Percentiles rank a stretch among this genome's conserved stretches.
Evolutionary conservation across 2,888 invertebrate genomes (phyloP).

Genomic region (Colostygia pectinataria): DNA sequence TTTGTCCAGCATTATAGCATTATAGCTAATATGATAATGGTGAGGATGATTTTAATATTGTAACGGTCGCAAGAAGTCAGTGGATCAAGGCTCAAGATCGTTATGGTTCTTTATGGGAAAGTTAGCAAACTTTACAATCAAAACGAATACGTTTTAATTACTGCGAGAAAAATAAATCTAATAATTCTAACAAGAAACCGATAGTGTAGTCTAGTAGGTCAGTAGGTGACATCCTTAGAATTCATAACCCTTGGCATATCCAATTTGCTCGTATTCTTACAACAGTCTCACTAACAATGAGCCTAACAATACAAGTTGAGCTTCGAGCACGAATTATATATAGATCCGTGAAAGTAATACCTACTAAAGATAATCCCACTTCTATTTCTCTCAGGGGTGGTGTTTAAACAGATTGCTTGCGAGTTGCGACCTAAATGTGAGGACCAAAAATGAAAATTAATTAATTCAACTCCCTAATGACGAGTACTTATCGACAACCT

Average conservation of each 20-base stretch:
- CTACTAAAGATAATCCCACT: slow-evolving; percentile 19
- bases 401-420: slow-evolving; percentile 21
- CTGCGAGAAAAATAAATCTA: too few relatives aligned
- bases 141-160: too few relatives aligned
- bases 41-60: too few relatives aligned
- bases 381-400: slow-evolving; percentile 17
- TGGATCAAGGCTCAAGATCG: too few relatives aligned
- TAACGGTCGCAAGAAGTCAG: too few relatives aligned
- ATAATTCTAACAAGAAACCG: too few relatives aligned
- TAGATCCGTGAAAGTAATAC: slow-evolving; percentile 15
- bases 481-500: background rate
- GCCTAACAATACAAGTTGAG: slow-evolving; percentile 44
- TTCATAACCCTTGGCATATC: slow-evolving; percentile 46
- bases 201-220: background rate
- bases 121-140: too few relatives aligned
- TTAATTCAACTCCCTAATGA: slow-evolving; percentile 17
- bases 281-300: slow-evolving; percentile 42
- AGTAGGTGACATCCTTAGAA: slow-evolving; percentile 17
- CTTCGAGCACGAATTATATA: slow-evolving; percentile 41
- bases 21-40: too few relatives aligned
- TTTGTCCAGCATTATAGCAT: too few relatives aligned
- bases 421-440: slow-evolving; percentile 14
- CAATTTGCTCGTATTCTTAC: slow-evolving; percentile 56
- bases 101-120: too few relatives aligned
- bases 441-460: slow-evolving; percentile 17